These are phyloP conservation scores for Trichogramma pretiosum DNA, from an alignment of 1,140 invertebrate species.

Conservation along the genomic window DNA sequence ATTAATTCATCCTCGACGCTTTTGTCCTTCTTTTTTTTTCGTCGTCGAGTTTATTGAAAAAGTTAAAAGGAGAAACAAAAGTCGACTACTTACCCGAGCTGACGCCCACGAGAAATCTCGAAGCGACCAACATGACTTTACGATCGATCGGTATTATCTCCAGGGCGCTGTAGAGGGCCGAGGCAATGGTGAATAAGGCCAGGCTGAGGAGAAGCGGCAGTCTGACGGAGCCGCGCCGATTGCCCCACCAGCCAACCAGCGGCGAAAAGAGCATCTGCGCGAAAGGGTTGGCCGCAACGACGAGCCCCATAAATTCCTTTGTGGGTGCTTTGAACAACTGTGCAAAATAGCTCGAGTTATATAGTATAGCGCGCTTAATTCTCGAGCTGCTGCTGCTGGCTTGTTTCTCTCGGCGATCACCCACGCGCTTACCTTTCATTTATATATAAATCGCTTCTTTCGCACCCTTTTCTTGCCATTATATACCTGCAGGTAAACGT, in stretches of 20 bases:
- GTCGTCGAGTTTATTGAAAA: too few species aligned
- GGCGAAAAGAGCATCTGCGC: constrained; percentile 84
- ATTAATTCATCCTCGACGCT: too few species aligned
- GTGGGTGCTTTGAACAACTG: constrained; percentile 68
- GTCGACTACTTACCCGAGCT: constrained; percentile 76
- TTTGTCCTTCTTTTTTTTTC: too few species aligned
- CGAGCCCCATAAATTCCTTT: constrained; percentile 75
- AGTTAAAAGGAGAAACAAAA: too few species aligned
- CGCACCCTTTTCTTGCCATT: not conserved
- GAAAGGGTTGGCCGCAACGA: constrained; percentile 79
- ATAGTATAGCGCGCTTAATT: not conserved
- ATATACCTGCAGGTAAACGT: not conserved
- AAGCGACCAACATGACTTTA: constrained; percentile 64
- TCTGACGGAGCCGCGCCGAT: constrained; percentile 60
- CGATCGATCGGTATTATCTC: constrained; percentile 46
- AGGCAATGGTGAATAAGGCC: constrained; percentile 65
- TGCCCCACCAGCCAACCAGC: constrained; percentile 76
- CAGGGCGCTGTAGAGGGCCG: constrained; percentile 69
- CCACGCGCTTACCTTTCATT: constrained; percentile 1
- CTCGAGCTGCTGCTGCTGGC: not conserved
- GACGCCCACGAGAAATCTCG: constrained; percentile 75
- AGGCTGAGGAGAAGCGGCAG: constrained; percentile 64
- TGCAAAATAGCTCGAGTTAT: constrained; percentile 27
- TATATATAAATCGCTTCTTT: not conserved
- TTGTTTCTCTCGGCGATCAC: not conserved